A percentile compares a stretch with the other conserved stretches of the same genome.
phyloP scores from a whole-genome alignment of 2,113 vertebrate species.

The Syngnathus scovelli region DNA sequence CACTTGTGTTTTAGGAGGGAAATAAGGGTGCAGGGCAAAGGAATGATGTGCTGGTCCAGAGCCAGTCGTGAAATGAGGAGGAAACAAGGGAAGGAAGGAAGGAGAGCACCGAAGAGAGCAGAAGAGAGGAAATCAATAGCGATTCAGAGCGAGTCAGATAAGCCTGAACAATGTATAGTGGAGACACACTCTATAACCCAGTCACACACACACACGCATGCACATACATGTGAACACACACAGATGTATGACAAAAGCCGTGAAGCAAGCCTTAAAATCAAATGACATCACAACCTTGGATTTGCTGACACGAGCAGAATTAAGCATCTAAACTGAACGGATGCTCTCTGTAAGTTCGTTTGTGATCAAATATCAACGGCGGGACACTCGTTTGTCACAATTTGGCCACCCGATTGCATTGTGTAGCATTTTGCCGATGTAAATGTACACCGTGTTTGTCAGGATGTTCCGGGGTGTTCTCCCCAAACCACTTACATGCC shows the following conservation, averaged over 20 bases:
- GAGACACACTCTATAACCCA: conserved; percentile 75
- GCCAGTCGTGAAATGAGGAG: conserved; percentile 42
- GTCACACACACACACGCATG: conserved; percentile 59
- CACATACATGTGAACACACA: conserved; percentile 21
- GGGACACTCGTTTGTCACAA: neutral
- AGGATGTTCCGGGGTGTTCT: conserved; percentile 43
- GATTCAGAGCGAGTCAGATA: conserved; percentile 76
- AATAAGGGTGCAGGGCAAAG: conserved; percentile 34
- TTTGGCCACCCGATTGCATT: neutral
- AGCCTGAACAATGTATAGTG: conserved; percentile 76
- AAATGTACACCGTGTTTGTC: conserved; percentile 21
- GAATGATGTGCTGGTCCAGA: conserved; percentile 50
- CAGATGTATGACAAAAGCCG: conserved; percentile 62
- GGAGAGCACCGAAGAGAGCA: conserved; percentile 66
- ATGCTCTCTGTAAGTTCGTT: conserved; percentile 53
- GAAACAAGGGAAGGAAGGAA: conserved; percentile 13
- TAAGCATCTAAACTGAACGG: conserved; percentile 47
- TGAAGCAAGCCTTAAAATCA: conserved; percentile 69
- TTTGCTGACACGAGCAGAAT: conserved; percentile 68
- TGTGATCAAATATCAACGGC: conserved; percentile 11
- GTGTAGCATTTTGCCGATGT: neutral
- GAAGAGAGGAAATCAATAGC: conserved; percentile 74
- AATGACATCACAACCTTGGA: conserved; percentile 71
- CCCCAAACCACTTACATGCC: conserved; percentile 52
- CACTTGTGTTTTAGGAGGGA: conserved; percentile 31